Evolutionary conservation across 2,113 vertebrate genomes (phyloP).

Genomic region (Sander vitreus): DNA sequence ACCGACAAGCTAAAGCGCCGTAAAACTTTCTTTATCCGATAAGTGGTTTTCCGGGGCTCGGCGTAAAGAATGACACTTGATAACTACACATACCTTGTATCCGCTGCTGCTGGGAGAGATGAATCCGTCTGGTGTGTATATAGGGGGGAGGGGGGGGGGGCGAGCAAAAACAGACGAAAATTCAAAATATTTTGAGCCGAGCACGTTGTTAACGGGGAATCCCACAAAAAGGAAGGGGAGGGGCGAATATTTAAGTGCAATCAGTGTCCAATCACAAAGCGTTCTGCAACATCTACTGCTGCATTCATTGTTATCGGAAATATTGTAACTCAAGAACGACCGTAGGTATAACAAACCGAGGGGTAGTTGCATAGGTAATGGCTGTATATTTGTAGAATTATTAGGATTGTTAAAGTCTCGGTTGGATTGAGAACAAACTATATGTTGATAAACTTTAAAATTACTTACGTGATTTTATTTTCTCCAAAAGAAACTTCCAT

Average conservation of each 20-base stretch:
- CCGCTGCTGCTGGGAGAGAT: background rate
- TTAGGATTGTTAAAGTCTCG: background rate
- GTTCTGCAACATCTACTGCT: background rate
- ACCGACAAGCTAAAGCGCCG: conserved; percentile 10
- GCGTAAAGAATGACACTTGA: rapidly evolving
- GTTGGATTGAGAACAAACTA: background rate
- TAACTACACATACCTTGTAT: background rate
- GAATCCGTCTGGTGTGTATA: background rate
- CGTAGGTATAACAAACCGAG: too few species aligned
- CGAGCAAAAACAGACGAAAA: rapidly evolving
- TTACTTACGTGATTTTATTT: background rate
- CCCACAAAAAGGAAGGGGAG: conserved; percentile 9
- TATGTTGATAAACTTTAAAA: background rate
- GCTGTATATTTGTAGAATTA: background rate
- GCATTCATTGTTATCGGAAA: rapidly evolving
- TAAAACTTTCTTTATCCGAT: conserved; percentile 21
- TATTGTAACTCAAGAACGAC: rapidly evolving
- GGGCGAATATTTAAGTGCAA: background rate
- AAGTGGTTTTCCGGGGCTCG: background rate
- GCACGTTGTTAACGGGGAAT: conserved; percentile 68
- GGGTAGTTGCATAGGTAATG: rapidly evolving
- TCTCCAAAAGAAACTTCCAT: too few species aligned
- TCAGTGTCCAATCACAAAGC: conserved; percentile 54
- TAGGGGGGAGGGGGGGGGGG: too few species aligned
- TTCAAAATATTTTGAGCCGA: conserved; percentile 56